A percentile compares a stretch with the other conserved stretches of the same genome.
Evolutionary conservation across 2,797 vertebrate species (phyloP).

Genomic region (Microctenopoma steveboyesi): DNA sequence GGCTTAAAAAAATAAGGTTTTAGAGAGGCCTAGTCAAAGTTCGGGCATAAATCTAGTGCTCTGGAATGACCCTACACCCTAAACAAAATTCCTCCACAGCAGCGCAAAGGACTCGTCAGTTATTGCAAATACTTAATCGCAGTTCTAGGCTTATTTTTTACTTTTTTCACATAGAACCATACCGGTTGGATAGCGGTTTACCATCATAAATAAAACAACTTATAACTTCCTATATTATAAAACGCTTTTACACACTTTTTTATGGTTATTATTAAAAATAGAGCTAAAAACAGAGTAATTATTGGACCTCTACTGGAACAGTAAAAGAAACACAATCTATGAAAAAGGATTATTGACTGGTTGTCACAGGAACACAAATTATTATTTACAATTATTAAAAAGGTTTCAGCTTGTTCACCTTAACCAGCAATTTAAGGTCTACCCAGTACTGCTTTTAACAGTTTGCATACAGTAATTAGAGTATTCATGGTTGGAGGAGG

Average conservation of each 20-base stretch:
- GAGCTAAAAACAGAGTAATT: background rate
- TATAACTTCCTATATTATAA: background rate
- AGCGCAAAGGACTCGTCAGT: background rate
- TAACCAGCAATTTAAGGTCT: conserved; percentile 23
- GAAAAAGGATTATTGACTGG: background rate
- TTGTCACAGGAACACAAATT: background rate
- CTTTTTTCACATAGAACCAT: no score
- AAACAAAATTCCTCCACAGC: background rate
- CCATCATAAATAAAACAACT: no score
- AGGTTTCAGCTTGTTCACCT: conserved; percentile 16
- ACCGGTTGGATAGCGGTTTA: no score
- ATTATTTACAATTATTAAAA: conserved; percentile 11
- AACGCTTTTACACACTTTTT: conserved; percentile 19
- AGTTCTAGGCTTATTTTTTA: no score
- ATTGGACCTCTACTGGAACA: no score
- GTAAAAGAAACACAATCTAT: background rate
- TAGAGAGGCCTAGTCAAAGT: no score
- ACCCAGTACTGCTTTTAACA: conserved; percentile 26
- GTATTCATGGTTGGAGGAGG: conserved; percentile 17
- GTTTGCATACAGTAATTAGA: conserved; percentile 65
- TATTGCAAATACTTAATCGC: no score
- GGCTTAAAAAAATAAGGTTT: no score
- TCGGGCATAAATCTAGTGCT: background rate
- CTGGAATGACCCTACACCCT: background rate
- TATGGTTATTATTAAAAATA: background rate